These are phyloP conservation scores for Hypotaenidia okinawae DNA, from an alignment of 2,797 vertebrate species.

Conservation along the genomic window DNA sequence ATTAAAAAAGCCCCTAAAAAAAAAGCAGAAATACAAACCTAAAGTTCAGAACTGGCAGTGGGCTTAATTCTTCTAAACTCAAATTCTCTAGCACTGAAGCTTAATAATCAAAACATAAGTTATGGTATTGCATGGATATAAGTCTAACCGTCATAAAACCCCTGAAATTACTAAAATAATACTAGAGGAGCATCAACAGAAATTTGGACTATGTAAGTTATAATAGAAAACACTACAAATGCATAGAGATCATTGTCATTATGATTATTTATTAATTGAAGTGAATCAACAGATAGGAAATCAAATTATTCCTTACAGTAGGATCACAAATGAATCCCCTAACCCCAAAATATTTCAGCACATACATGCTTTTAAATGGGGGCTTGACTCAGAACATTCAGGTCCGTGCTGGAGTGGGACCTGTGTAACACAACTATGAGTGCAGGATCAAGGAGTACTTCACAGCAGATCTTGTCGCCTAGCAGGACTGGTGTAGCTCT, in stretches of 20 bases:
- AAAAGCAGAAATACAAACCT: not conserved
- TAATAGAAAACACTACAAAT: not conserved
- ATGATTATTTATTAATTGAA: not conserved
- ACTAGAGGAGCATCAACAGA: not conserved
- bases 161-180: not conserved
- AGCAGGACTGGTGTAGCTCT: not conserved
- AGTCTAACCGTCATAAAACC: not conserved
- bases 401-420: not conserved
- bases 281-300: not conserved
- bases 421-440: not conserved
- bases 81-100: not conserved
- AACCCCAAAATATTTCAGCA: not conserved
- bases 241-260: not conserved
- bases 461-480: not conserved
- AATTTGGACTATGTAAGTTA: not conserved
- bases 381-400: not conserved
- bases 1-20: not conserved
- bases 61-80: not conserved
- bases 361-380: not conserved
- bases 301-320: not conserved
- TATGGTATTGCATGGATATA: not conserved
- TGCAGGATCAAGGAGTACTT: not conserved
- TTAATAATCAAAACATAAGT: not conserved
- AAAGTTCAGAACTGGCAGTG: not conserved
- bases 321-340: not conserved